phyloP scores from a whole-genome alignment of 2,888 invertebrate genomes.

The Heteromurus nitidus region DNA sequence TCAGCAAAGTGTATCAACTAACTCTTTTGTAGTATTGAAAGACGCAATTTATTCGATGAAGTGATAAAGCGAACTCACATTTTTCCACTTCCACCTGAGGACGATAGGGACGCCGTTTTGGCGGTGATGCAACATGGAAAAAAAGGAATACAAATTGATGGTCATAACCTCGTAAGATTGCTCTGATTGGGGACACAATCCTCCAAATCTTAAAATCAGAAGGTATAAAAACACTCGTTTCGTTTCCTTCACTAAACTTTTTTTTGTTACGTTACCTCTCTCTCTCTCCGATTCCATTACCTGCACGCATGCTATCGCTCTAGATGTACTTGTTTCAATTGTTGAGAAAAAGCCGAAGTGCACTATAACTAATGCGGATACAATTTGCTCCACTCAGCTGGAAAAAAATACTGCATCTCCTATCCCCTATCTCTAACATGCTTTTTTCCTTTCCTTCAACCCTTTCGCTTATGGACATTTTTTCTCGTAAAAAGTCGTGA shows the following conservation, averaged over 20 bases:
- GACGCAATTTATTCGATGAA: no score
- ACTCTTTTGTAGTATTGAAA: no score
- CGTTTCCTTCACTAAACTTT: background rate
- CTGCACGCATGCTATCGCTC: background rate
- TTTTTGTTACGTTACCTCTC: background rate
- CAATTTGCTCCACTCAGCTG: slow-evolving; percentile 10
- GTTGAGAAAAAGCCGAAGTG: background rate
- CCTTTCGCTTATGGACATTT: background rate
- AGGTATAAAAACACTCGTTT: slow-evolving; percentile 7
- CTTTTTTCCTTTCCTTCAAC: background rate
- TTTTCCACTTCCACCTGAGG: no score
- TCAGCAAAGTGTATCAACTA: no score
- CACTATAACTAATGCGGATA: background rate
- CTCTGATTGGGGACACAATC: slow-evolving; percentile 30
- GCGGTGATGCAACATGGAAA: slow-evolving; percentile 3
- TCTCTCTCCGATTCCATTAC: background rate
- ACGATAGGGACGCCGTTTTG: slow-evolving; percentile 4
- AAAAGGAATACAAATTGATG: slow-evolving; percentile 34
- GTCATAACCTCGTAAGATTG: slow-evolving; percentile 30
- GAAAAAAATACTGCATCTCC: background rate
- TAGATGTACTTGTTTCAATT: background rate
- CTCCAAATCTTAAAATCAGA: background rate
- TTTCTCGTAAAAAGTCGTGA: slow-evolving; percentile 2
- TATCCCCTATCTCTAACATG: no score
- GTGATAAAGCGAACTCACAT: no score